Evolutionary conservation across 2,888 invertebrate species (phyloP), one percentile per base, ranked within the genome.

Genomic region (Polyommatus icarus): DNA sequence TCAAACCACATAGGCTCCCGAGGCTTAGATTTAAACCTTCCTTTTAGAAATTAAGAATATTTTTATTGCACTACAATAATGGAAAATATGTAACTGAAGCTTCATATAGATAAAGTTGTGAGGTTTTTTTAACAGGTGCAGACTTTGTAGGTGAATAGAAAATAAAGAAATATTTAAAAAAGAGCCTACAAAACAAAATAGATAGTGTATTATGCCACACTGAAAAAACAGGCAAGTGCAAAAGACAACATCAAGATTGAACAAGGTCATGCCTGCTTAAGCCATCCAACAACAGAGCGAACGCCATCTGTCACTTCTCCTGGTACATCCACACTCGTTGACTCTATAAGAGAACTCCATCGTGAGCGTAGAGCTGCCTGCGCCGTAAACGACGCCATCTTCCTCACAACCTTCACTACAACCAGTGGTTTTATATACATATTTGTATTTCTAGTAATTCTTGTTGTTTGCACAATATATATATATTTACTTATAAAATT

Each of bases 221-320:
- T 46, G 29, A 71, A 40, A 57, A n/a, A 24, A 61, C 3, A 54
- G 40, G 32, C 59, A 77, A 59, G 36, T 73, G 72, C 57, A 77
- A 20, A 57, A 20, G 24, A 71, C 72, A 77, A 77, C 77, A 73
- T 59, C 54, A 36, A 73, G 7, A 78, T 79, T 50, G 10, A 46
- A 46, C 12, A 54, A 73, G 61, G 61, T 82, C 90, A 83, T 94
- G 95, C 97, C 97, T 97, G 97, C 95, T 97, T 97, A 77, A 97
- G 95, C 97, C 97, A 97, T 92, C 97, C 97, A 82, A 97, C 97
- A 86, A 97, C 97, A 83, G 96, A 97, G 82, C 96, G 95, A 84
- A 97, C 96, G 86, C 97, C 96, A 84, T 96, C 96, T 18, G 96
- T 95, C 78, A 96, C 96, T 86, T 96, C 96, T 1, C 94, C 94